Evolutionary conservation across 2,888 invertebrate genomes (phyloP).

Genomic region (Acronicta alni): DNA sequence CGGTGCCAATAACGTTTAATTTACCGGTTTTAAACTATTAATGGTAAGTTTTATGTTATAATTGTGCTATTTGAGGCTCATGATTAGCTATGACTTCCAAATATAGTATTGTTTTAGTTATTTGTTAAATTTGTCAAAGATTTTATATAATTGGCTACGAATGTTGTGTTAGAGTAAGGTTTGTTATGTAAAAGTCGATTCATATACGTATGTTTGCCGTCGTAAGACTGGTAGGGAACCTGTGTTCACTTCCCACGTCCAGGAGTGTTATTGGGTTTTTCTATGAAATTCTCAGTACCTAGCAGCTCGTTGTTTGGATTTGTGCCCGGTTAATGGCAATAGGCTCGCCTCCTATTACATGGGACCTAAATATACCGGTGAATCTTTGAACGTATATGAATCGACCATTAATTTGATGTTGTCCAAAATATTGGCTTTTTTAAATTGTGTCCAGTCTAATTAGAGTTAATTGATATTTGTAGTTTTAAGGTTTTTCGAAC

Average conservation of each 20-base stretch:
- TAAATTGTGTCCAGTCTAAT: conserved; percentile 21
- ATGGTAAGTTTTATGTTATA: conserved; percentile 29
- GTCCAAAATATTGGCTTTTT: not conserved
- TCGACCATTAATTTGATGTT: not conserved
- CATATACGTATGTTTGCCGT: not conserved
- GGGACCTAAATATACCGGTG: no score
- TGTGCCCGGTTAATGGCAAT: no score
- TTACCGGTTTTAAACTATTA: conserved; percentile 5
- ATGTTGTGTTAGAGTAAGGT: not conserved
- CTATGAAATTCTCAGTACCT: no score
- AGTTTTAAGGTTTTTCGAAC: conserved; percentile 26
- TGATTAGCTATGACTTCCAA: conserved; percentile 6
- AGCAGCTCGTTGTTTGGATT: no score
- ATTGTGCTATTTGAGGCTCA: not conserved
- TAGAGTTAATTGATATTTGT: conserved; percentile 11
- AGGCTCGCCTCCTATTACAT: no score
- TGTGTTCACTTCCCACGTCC: no score
- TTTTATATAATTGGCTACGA: conserved; percentile 7
- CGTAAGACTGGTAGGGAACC: no score
- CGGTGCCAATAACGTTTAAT: not conserved
- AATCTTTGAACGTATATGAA: not conserved
- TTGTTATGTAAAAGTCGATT: not conserved
- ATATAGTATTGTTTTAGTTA: conserved; percentile 4
- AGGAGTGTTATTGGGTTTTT: no score
- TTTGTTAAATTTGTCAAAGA: conserved; percentile 10